These are phyloP conservation scores for Scalopus aquaticus DNA, from an alignment of 2,113 vertebrate genomes.

Conservation along the genomic window DNA sequence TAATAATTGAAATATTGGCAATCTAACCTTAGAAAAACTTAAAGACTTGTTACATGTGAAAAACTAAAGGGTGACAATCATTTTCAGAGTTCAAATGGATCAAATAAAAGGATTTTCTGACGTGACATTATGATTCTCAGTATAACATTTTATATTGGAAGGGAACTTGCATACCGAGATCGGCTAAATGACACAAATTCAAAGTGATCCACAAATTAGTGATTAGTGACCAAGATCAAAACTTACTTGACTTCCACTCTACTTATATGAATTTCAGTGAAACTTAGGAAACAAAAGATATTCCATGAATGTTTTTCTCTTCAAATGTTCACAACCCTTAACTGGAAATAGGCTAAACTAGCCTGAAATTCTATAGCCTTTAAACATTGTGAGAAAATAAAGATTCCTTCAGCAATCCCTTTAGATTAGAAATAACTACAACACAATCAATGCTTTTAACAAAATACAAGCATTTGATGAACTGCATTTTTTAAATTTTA, in stretches of 20 bases:
- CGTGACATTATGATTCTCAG: background rate
- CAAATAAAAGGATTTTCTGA: background rate
- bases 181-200: background rate
- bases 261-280: background rate
- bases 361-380: background rate
- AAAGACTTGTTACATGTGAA: background rate
- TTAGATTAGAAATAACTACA: slow-evolving; percentile 7
- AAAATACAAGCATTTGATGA: slow-evolving; percentile 28
- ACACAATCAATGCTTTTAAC: background rate
- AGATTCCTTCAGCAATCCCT: background rate
- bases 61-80: background rate
- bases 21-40: background rate
- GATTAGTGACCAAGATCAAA: background rate
- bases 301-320: background rate
- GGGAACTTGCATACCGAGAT: background rate
- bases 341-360: background rate
- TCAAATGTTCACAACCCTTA: background rate
- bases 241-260: background rate
- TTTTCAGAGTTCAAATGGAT: slow-evolving; percentile 12
- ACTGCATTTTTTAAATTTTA: background rate
- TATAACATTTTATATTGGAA: background rate
- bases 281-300: background rate
- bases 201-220: background rate
- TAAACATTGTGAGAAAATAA: background rate
- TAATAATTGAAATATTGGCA: background rate